Evolutionary conservation across 2,113 vertebrate genomes (phyloP), one percentile per base, ranked within the genome.

Genomic region (Machaerirhynchus nigripectus): DNA sequence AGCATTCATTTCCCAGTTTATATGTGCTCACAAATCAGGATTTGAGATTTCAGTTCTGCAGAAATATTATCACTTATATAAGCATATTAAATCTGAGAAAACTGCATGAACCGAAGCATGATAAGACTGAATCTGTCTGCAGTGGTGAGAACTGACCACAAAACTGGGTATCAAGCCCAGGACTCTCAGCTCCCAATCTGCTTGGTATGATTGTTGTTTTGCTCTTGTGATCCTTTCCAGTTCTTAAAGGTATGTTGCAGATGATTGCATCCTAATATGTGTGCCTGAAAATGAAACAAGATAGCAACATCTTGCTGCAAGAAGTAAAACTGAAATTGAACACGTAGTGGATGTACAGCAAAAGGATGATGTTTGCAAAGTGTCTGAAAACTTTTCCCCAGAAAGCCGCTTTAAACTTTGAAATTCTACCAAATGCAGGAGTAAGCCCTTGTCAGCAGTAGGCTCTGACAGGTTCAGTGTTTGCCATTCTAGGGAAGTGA

Each of bases 221-320:
- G 85, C 84, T 81, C 46, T 92, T 92, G 56, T 2, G 79, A 52
- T 79, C 33, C 30, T 94, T 86, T 84, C 78, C 50, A 64, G 39
- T 78, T 89, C 61, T 84, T 90, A 78, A 68, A 92, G 90, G 53
- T 78, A 10, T 53, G 73, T 76, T 93, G 91, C 94, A 89, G 84
- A 68, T 95, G 89, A 92, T 93, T 91, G 71, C 80, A 91, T 93
- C 91, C 67, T 71, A 78, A 80, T 93, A 75, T 40, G 73, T 82
- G 47, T 73, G 53, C 78, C 33, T 79, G 78, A 60, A 89, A 95
- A 93, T 95, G 80, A 80, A 91, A 74, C n/a, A 65, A 85, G 80
- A 88, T 77, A 84, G 60, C 52, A 88, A 82, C 65, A 84, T 70
- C 75, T 56, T 71, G 31, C 71, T 73, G 71, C 68, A 87, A 59